Evolutionary conservation across 92 coral and sea anemone species (phyloP), one percentile per base, ranked within the genome.

Genomic region (Virgularia gustaviana): DNA sequence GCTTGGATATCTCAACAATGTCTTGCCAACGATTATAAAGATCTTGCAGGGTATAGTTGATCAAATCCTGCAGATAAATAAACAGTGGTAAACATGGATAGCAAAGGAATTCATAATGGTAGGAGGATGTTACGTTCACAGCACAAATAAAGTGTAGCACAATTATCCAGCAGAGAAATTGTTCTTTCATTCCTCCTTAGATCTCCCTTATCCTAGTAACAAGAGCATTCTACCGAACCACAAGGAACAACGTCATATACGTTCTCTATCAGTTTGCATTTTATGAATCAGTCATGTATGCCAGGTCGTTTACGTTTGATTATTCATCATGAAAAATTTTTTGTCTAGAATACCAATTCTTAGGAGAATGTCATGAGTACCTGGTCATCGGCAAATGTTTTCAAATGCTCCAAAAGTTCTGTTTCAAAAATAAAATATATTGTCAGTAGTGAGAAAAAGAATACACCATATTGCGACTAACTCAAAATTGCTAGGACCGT

Each of bases 391-490:
- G 59, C 81, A 51, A 92, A 82, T 12, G 75, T 65, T 35, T 81
- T 58, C 71, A 89, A 44, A 56, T 89, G 62, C 34, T 68, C 76
- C 53, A 87, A 89, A 72, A 86, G 81, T 81, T 91, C 97, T 91
- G 75, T 11, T 36, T 68, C 57, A 73, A 3, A 62, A 34, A 70
- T 28, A 16, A 41, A 24, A 63, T 33, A 41, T 34, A n/a, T n/a
- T n/a, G n/a, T n/a, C 33, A 22, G 22, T 7, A 57, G 3, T 30
- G 37, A 30, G 15, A 2, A 3, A 51, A 12, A 1, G 4, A 16
- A 51, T 33, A 29, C 45, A 31, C 19, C 45, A 31, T 61, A 2
- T 20, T n/a, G n/a, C n/a, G n/a, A n/a, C n/a, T n/a, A n/a, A n/a
- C n/a, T n/a, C n/a, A n/a, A n/a, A n/a, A n/a, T n/a, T n/a, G n/a